Base-by-base conservation (phyloP, 2,113 vertebrate genomes). In the Epinephelus moara region DNA sequence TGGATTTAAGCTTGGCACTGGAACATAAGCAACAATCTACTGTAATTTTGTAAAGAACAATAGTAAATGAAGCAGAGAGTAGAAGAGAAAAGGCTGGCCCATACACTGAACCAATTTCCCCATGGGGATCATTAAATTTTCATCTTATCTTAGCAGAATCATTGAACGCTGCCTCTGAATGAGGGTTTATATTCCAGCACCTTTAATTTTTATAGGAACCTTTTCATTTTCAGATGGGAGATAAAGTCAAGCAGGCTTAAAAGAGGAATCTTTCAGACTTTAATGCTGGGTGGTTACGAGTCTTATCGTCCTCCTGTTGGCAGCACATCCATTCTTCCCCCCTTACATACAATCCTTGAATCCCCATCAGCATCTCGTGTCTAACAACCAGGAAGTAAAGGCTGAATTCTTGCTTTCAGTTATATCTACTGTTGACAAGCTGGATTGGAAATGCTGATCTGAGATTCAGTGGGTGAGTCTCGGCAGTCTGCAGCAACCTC, bases 221-320 rank as follows among this genome's bases (percentile, higher is more conserved):
- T 49, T 60, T 80, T 60, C 6, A 55, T 25, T 75, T 52, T 69
- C 30, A 79, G 37, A 60, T 21, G 13, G 25, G 62, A 45, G 25
- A 71, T 67, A 9, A 76, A 63, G 37, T 55, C 21, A 75, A 30
- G 45, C n/a, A 37, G 37, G 50, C 53, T 82, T 71, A 47, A 25
- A 60, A 78, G 55, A 3, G 6, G 2, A 30, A 25, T 53, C 19
- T 42, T 53, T 52, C 5, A 27, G 15, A n/a, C 47, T 23, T 68
- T 40, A 30, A 60, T 42, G 68, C 60, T 73, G 37, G 56, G 61
- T 12, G 9, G 30, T 23, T 23, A 18, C 2, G 75, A 93, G 89
- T 91, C 91, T 86, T 4, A 88, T 93, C 82, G 3, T 69, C 88
- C 55, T 91, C 78, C 79, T 62, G 55, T 83, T 78, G 70, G 40